Conservation (phyloP, 2,888 invertebrate species). For the Microdon myrmicae region DNA sequence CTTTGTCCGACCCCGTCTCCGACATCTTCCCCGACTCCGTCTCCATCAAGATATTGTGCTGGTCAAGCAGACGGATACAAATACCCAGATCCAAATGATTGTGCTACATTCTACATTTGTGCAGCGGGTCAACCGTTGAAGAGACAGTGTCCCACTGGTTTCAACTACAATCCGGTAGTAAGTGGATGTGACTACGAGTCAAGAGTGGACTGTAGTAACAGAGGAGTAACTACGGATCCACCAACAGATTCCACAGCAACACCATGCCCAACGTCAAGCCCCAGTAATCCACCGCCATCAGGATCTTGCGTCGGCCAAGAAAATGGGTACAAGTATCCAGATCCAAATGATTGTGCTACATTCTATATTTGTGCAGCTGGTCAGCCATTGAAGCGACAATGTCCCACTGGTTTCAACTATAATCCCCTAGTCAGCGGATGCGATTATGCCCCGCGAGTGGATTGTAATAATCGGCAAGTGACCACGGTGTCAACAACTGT, state of each 20-base stretch:
- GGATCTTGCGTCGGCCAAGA: neutral
- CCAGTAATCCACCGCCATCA: too few relatives aligned
- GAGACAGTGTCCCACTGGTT: neutral
- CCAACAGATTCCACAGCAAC: too few relatives aligned
- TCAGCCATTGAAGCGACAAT: neutral
- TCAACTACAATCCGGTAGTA: neutral
- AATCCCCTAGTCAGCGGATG: too few relatives aligned
- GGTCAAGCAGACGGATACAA: too few relatives aligned
- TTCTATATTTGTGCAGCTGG: slow-evolving; percentile 4
- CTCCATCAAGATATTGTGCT: too few relatives aligned
- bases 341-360: neutral
- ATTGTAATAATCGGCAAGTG: too few relatives aligned
- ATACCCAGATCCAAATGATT: slow-evolving; percentile 12
- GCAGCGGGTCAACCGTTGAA: neutral
- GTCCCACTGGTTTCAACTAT: slow-evolving; percentile 5
- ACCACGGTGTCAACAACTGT: too few relatives aligned
- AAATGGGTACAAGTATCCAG: slow-evolving; percentile 3
- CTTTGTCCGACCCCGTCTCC: too few relatives aligned
- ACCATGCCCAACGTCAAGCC: too few relatives aligned
- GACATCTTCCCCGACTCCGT: too few relatives aligned
- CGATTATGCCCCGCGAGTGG: too few relatives aligned
- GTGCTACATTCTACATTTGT: slow-evolving; percentile 5
- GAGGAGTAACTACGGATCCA: too few relatives aligned
- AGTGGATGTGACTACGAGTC: neutral
- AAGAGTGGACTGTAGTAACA: slow-evolving; percentile 3